These are phyloP conservation scores for Cotesia vestalis DNA, from an alignment of 1,140 invertebrate species.

Conservation along the genomic window DNA sequence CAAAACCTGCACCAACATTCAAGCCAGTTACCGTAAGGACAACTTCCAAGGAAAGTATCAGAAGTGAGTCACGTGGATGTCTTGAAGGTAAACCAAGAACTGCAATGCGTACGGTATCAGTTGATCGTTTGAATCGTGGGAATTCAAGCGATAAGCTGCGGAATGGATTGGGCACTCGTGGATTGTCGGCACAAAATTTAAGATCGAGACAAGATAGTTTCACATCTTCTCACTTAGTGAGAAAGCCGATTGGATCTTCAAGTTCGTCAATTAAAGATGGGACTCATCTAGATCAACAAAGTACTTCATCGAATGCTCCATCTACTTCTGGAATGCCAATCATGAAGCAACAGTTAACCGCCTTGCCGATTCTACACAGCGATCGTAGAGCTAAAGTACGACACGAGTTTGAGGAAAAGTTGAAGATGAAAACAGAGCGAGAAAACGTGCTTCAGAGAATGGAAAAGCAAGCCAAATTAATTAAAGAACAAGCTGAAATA, in stretches of 20 bases:
- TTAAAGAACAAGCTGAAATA: constrained; percentile 49
- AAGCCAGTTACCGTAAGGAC: constrained; percentile 51
- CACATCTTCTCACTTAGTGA: too few relatives aligned
- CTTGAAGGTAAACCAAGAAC: not conserved
- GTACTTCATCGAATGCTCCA: not conserved
- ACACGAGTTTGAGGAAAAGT: constrained; percentile 55
- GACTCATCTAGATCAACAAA: not conserved
- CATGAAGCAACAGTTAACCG: constrained; percentile 27
- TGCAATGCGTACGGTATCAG: not conserved
- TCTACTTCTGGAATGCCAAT: constrained; percentile 19
- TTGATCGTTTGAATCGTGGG: too few relatives aligned
- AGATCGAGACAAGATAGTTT: not conserved
- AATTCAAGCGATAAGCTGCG: too few relatives aligned
- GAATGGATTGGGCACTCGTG: not conserved
- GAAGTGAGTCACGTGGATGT: not conserved
- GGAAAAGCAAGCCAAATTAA: constrained; percentile 44
- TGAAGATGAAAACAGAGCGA: constrained; percentile 52
- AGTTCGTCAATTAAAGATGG: not conserved
- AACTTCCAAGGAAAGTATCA: constrained; percentile 31
- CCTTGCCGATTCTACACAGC: constrained; percentile 51
- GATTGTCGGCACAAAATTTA: constrained; percentile 16
- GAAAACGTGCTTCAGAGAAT: constrained; percentile 43
- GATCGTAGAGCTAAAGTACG: constrained; percentile 57
- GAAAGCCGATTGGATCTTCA: too few relatives aligned
- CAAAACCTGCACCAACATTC: constrained; percentile 64